Conservation (phyloP, 2,113 vertebrate species). For the Aramus guarauna region DNA sequence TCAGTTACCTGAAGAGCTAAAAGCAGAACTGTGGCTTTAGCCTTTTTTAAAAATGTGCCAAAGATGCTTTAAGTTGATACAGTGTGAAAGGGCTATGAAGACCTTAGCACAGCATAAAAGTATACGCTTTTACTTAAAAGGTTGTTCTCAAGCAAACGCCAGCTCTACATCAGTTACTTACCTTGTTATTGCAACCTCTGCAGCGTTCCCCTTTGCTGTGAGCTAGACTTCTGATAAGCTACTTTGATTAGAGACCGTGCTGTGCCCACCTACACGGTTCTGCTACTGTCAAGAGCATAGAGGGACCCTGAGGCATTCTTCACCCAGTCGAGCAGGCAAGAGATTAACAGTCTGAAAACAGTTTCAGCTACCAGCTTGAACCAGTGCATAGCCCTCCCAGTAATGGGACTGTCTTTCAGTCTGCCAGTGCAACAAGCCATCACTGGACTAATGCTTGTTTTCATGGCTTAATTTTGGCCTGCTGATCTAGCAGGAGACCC, state of each 20-base stretch:
- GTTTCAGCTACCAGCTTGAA: background rate
- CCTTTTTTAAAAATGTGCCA: background rate
- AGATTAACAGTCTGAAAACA: background rate
- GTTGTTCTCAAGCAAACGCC: background rate
- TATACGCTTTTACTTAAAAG: background rate
- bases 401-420: background rate
- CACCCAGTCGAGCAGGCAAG: rapidly evolving
- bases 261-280: rapidly evolving
- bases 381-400: background rate
- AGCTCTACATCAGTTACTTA: background rate
- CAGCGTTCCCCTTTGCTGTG: background rate
- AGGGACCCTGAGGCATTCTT: background rate
- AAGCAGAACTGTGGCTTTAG: background rate
- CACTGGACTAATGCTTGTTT: background rate
- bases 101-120: background rate
- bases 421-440: background rate
- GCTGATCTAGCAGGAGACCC: background rate
- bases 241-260: background rate
- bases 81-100: background rate
- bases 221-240: background rate
- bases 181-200: background rate
- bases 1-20: background rate
- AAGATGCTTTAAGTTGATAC: background rate
- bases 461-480: background rate
- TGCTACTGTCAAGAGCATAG: background rate